These are phyloP conservation scores for Hassar affinis DNA, from an alignment of 2,113 vertebrate species.

Conservation along the genomic window DNA sequence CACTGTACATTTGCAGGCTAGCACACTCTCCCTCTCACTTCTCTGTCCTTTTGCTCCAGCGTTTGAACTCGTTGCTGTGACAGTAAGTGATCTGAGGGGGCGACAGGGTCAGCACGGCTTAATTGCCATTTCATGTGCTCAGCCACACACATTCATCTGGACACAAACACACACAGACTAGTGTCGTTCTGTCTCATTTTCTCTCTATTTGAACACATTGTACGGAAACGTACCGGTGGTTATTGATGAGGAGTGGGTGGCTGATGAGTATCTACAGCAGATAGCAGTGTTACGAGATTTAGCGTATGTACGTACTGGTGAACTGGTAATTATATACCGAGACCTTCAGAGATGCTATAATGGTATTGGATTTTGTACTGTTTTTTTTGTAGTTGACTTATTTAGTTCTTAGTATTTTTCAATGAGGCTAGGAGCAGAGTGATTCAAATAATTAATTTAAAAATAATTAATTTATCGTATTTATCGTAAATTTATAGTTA, in stretches of 20 bases:
- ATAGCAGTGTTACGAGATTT: not conserved
- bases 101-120: slow-evolving; percentile 44
- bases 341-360: not conserved
- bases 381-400: not conserved
- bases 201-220: not conserved
- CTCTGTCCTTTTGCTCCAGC: slow-evolving; percentile 20
- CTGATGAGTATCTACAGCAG: not conserved
- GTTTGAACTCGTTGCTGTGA: slow-evolving; percentile 23
- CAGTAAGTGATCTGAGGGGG: slow-evolving; percentile 43
- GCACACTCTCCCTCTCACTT: not conserved
- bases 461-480: too few species aligned
- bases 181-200: not conserved
- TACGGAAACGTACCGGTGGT: not conserved
- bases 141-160: slow-evolving; percentile 2
- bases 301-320: not conserved
- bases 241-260: slow-evolving; percentile 27
- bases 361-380: not conserved
- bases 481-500: too few species aligned
- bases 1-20: not conserved
- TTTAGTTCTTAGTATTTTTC: not conserved
- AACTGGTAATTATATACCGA: not conserved
- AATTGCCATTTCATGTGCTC: slow-evolving; percentile 55
- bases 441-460: too few species aligned
- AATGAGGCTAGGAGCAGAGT: not conserved
- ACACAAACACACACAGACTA: slow-evolving; percentile 29